Base-by-base conservation (phyloP, 2,797 vertebrate species). In the Sparidentex hasta region DNA sequence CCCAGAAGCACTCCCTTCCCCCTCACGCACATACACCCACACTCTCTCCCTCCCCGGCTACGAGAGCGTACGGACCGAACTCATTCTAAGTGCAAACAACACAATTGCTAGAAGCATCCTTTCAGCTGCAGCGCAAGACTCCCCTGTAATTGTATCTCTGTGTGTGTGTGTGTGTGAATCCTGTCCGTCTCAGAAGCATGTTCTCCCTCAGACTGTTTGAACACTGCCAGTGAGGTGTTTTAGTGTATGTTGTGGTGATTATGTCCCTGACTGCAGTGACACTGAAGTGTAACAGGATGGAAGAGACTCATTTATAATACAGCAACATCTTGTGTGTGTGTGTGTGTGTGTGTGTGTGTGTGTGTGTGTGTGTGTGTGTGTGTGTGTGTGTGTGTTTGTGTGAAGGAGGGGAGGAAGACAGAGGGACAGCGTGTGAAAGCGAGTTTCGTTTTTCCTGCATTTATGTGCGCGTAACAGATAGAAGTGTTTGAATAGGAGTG, bases 1-100 rank as follows among this genome's bases (percentile, higher is more conserved):
- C 92, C 91, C 90, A 93, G 76, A 71, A 77, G 74, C 65, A 56
- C 72, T 72, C 82, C 90, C 92, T 66, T 84, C 88, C 93, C 89
- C 88, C 66, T 62, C 83, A 65, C 76, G 68, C 80, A 74, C 79
- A 57, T 29, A 52, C 73, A 65, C 81, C 59, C 68, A 76, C 44
- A 11, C 61, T 58, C 73, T 58, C 74, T 76, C 68, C 43, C 27
- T 83, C 71, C 68, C 67, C 21, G 48, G 64, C 69, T 78, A 66
- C 71, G 54, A 81, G 54, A 81, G 81, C 54, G 14, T 51, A 65
- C 21, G 74, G 65, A 80, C 84, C 64, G 55, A 88, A 93, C 83
- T 87, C 86, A 82, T 83, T 85, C 43, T 0, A 81, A 85, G 83
- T 85, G 80, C 83, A 88, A 88, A 90, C 86, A 82, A 55, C 85